A percentile compares a stretch with the other conserved stretches of the same genome.
Conservation (phyloP, 2,113 vertebrate genomes). For the Xerus inauris region DNA sequence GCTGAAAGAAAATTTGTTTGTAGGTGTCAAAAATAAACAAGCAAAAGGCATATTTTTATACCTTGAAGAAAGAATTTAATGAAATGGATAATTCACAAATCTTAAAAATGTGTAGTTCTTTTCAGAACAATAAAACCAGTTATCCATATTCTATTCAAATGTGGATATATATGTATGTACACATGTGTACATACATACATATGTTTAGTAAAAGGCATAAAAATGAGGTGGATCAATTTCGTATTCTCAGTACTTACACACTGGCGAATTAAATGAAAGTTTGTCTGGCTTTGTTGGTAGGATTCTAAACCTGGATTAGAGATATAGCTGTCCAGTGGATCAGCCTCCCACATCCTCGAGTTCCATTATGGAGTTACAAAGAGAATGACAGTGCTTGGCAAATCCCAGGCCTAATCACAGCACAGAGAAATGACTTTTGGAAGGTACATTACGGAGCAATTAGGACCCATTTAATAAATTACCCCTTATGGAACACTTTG, state of each 20-base stretch:
- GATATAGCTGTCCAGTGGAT: constrained; percentile 46
- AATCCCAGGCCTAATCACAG: constrained; percentile 76
- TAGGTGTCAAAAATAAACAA: not conserved
- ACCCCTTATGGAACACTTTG: constrained; percentile 79
- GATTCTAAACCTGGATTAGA: not conserved
- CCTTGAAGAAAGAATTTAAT: constrained; percentile 30
- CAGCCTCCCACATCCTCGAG: constrained; percentile 25
- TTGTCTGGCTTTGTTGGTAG: constrained; percentile 16
- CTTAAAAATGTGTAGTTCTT: not conserved
- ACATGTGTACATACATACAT: too few relatives aligned
- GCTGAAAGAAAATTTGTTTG: not conserved
- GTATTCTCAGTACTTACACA: not conserved
- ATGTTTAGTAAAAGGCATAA: not conserved
- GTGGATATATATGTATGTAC: not conserved
- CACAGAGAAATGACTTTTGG: constrained; percentile 78
- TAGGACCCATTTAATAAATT: constrained; percentile 84
- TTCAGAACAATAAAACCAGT: not conserved
- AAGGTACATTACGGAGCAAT: constrained; percentile 81
- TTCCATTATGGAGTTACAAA: constrained; percentile 64
- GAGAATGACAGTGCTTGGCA: constrained; percentile 78
- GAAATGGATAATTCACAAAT: not conserved
- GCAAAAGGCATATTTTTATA: not conserved
- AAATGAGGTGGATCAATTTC: not conserved
- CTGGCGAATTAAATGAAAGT: not conserved
- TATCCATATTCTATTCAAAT: not conserved